Evolutionary conservation across 2,888 invertebrate genomes (phyloP), one percentile per base, ranked within the genome.

Genomic region (Morpho helenor): DNA sequence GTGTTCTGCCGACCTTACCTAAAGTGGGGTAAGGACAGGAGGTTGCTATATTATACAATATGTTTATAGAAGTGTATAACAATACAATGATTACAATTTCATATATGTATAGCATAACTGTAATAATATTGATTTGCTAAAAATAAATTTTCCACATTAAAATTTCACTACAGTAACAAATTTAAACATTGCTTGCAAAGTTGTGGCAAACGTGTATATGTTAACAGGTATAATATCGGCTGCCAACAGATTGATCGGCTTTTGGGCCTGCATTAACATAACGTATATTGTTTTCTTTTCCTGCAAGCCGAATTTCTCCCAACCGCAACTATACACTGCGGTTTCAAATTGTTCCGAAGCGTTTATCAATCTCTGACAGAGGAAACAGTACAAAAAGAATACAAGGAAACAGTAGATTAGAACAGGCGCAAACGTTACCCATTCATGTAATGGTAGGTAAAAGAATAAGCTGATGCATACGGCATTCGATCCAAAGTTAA

Each of bases 201-300:
- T 82, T 5, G 75, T 76, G 0, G 87, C 88, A 61, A 89, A 88
- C 0, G 87, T 87, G 44, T 77, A 77, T 55, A 89, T 84, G 62
- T 88, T 87, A 0, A 89, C 81, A 0, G 87, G 88, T 53, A 87
- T 73, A 5, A 88, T 85, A 67, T 82, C 78, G 8, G 85, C 87
- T 2, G 88, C 89, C 10, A 84, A 49, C 7, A 89, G 41, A 16
- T 76, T 68, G 7, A 87, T 75, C 1, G 79, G 79, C 57, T 75
- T 79, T 63, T 89, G 89, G 0, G 87, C 77, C 59, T 80, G 75
- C 10, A 79, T 51, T 22, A 88, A 64, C 76, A 86, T 82, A 9
- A 80, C 59, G 40, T 71, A 84, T 1, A 86, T 62, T 7, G 76
- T 56, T 61, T 75, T 84, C 67, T 75, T 76, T 47, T 86, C 82